These are phyloP conservation scores for Morus bassanus DNA, from an alignment of 2,797 vertebrate genomes.

Conservation along the genomic window DNA sequence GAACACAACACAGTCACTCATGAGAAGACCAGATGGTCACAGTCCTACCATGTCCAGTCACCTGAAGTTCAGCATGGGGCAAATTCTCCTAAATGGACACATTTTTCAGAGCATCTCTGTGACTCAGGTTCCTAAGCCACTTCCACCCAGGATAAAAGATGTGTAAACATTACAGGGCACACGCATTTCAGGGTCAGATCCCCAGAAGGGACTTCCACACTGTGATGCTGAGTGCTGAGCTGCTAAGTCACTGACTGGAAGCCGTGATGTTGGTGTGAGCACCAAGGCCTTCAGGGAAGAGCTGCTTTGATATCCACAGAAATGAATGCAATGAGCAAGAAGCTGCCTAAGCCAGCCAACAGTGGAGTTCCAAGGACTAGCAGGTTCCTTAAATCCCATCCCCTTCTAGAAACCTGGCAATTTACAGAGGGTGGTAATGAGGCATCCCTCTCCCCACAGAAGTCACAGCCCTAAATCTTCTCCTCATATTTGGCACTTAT, in stretches of 20 bases:
- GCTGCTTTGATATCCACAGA: not conserved
- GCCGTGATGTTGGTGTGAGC: not conserved
- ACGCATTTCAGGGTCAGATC: not conserved
- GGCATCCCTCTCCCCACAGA: not conserved
- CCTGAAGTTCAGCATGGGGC: not conserved
- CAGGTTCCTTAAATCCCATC: not conserved
- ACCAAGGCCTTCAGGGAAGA: not conserved
- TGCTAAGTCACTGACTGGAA: not conserved
- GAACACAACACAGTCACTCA: not conserved
- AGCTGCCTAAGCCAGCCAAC: not conserved
- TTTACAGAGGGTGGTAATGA: not conserved
- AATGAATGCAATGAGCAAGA: not conserved
- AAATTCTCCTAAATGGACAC: not conserved
- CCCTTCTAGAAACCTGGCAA: not conserved
- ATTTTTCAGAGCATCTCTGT: not conserved
- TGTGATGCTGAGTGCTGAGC: not conserved
- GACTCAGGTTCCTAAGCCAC: not conserved
- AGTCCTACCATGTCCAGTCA: not conserved
- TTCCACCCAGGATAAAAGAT: not conserved
- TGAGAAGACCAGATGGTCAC: not conserved
- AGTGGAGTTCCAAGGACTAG: not conserved
- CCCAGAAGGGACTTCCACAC: not conserved
- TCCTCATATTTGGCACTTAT: not conserved
- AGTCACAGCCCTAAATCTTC: not conserved
- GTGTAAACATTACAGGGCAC: not conserved